Evolutionary conservation across 1,140 invertebrate genomes (phyloP).

Genomic region (Drosophila simulans): DNA sequence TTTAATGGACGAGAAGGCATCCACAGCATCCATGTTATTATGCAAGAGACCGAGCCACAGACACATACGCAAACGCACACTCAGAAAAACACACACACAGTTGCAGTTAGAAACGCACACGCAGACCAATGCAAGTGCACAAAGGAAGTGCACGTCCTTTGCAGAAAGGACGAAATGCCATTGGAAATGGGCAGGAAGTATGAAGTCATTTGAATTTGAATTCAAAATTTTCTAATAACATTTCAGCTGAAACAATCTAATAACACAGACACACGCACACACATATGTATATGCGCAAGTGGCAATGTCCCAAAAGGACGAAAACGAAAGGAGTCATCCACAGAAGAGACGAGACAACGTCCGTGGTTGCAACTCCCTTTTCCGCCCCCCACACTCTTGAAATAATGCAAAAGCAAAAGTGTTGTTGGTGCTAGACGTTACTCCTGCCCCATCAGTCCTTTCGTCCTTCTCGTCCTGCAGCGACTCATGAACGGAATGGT

Average conservation of each 20-base stretch:
- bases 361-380: slow-evolving; percentile 27
- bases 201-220: slow-evolving; percentile 83
- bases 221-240: slow-evolving; percentile 83
- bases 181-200: slow-evolving; percentile 51
- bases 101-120: slow-evolving; percentile 15
- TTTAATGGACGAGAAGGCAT: slow-evolving; percentile 70
- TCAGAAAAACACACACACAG: slow-evolving; percentile 4
- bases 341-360: slow-evolving; percentile 42
- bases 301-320: slow-evolving; percentile 54
- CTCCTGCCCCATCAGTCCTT: slow-evolving; percentile 5
- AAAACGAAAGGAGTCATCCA: slow-evolving; percentile 74
- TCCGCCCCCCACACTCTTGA: neutral
- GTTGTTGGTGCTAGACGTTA: slow-evolving; percentile 47
- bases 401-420: slow-evolving; percentile 71
- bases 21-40: slow-evolving; percentile 56
- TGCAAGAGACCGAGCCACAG: slow-evolving; percentile 42
- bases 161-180: slow-evolving; percentile 20
- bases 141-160: slow-evolving; percentile 64
- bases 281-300: slow-evolving; percentile 19
- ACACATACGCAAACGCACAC: slow-evolving; percentile 2
- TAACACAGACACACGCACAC: slow-evolving; percentile 52
- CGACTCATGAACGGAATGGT: slow-evolving; percentile 27
- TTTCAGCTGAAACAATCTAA: slow-evolving; percentile 82
- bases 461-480: slow-evolving; percentile 45
- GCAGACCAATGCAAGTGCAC: slow-evolving; percentile 34